A percentile compares a stretch with the other conserved stretches of the same genome.
Evolutionary conservation across 2,888 invertebrate genomes (phyloP).

Genomic region (Eupithecia insigniata): DNA sequence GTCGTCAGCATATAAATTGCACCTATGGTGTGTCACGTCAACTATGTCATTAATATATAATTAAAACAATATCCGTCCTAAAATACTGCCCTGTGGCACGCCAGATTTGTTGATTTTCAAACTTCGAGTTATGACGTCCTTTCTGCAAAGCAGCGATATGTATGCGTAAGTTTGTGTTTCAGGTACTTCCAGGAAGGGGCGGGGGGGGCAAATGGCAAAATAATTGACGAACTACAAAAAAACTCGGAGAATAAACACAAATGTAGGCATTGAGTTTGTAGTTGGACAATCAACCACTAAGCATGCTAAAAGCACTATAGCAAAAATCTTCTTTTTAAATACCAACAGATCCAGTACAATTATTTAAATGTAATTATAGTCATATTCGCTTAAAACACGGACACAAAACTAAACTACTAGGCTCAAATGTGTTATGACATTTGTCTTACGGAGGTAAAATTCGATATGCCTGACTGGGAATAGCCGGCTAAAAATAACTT

Average conservation of each 20-base stretch:
- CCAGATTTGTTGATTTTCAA: too few species aligned
- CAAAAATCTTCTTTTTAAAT: slow-evolving; percentile 28
- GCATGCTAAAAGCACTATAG: slow-evolving; percentile 13
- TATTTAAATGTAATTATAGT: slow-evolving; percentile 57
- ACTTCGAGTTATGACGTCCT: too few species aligned
- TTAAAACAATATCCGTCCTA: too few species aligned
- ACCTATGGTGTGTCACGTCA: too few species aligned
- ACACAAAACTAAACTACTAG: slow-evolving; percentile 63
- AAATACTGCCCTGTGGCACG: too few species aligned
- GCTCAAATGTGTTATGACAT: background rate
- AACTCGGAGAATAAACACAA: slow-evolving; percentile 13
- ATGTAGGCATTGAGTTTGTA: slow-evolving; percentile 7
- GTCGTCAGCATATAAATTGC: too few species aligned
- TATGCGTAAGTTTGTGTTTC: too few species aligned
- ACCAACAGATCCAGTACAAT: slow-evolving; percentile 45
- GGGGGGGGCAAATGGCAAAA: too few species aligned
- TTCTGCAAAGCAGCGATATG: too few species aligned
- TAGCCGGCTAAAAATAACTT: background rate
- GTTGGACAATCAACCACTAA: slow-evolving; percentile 20
- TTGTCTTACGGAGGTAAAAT: background rate
- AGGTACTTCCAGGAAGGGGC: too few species aligned
- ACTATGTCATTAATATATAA: too few species aligned
- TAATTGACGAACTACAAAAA: background rate
- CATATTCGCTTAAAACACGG: slow-evolving; percentile 60
- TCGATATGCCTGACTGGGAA: background rate